Evolutionary conservation across 2,888 invertebrate species (phyloP), one percentile per base, ranked within the genome.

Genomic region (Nephrotoma appendiculata): DNA sequence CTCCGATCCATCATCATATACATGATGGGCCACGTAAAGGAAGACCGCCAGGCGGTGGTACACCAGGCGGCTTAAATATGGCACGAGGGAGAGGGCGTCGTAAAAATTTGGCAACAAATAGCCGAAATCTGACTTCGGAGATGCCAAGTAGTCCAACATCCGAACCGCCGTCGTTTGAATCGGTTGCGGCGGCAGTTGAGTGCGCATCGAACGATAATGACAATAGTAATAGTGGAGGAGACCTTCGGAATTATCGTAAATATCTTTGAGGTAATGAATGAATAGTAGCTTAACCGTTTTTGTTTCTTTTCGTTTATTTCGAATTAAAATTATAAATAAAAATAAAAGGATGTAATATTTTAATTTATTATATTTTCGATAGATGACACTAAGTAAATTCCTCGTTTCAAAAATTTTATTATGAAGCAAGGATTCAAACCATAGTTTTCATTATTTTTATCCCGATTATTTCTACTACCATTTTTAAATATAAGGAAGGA

Each of bases 131-230:
- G 86, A 87, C 88, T n/a, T 52, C 52, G 6, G 41, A 86, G 31
- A 86, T 86, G 52, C 52, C 41, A 41, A 86, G 44, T 57, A 90
- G 90, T 41, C 88, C 90, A 88, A 90, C 89, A 87, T 90, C 89
- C 52, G 91, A 91, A 88, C 91, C 91, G 87, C 91, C 91, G 87
- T 91, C 91, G 15, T 92, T 92, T 88, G 91, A 91, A 88, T 90
- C 90, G 87, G 91, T 91, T 15, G 91, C 91, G 6, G 91, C 91
- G 3, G 91, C 91, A 15, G 91, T 91, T 52, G 91, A 90, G 71
- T 88, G 88, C 84, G 88, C 88, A 9, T 89, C 89, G 11, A 87
- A 88, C 41, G 88, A 86, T 12, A 89, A 89, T 42, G 89, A 88
- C 0, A 86, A 41, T n/a, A 86, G 44, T 9, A 52, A 86, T 42